Conservation (phyloP, 2,888 invertebrate genomes). For the Drosophila dives region DNA sequence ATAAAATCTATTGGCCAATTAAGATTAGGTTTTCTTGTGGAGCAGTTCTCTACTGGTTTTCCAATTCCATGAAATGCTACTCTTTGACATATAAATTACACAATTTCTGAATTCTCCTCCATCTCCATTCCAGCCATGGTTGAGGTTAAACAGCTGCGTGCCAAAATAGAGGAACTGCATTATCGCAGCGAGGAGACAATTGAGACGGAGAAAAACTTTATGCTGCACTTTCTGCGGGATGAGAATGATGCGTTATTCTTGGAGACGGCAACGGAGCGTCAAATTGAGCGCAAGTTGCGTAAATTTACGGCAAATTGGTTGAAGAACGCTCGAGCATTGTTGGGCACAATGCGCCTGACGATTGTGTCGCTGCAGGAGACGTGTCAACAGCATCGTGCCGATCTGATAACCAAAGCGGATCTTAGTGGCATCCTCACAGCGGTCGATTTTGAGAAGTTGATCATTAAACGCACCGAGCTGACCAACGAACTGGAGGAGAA, state of each 20-base stretch:
- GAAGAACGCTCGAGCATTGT: conserved; percentile 85
- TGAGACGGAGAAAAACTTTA: conserved; percentile 85
- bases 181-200: conserved; percentile 85
- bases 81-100: too few relatives aligned
- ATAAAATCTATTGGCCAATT: neutral
- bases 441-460: conserved; percentile 87
- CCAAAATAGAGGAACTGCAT: conserved; percentile 86
- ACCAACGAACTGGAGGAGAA: conserved; percentile 86
- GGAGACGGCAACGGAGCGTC: conserved; percentile 77
- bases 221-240: conserved; percentile 77
- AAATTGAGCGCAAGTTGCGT: conserved; percentile 80
- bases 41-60: neutral
- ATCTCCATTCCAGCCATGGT: conserved; percentile 59
- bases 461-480: conserved; percentile 86
- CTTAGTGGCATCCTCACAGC: conserved; percentile 86
- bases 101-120: neutral
- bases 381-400: conserved; percentile 83
- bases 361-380: conserved; percentile 85
- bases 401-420: conserved; percentile 85
- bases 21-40: neutral
- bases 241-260: conserved; percentile 71
- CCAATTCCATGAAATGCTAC: too few relatives aligned
- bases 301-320: conserved; percentile 87
- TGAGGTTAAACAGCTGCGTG: conserved; percentile 82
- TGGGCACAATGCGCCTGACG: conserved; percentile 86